Evolutionary conservation across 2,888 invertebrate genomes (phyloP), one percentile per base, ranked within the genome.

Genomic region (Pyrochroa serraticornis): DNA sequence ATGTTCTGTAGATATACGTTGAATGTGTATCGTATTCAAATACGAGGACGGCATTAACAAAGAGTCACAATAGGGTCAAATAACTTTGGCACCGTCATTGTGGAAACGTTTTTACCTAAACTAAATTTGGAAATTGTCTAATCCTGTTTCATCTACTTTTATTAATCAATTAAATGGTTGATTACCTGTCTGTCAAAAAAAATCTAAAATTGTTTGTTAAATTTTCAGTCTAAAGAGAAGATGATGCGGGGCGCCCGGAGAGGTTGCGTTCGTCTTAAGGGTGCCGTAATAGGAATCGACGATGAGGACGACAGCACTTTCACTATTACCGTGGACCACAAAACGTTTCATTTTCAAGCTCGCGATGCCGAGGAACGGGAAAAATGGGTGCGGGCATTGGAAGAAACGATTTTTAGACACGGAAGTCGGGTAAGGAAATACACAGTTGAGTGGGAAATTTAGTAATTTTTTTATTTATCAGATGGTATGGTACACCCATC

Each of bases 221-320:
- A 54, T 60, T 87, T 87, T 12, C 84, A 97, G 97, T 96, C 96
- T 7, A 96, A 96, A 80, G 97, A 98, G 77, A 97, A 98, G 80
- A 98, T 99, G 97, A 93, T 95, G 80, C 88, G 96, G 62, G 97
- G 98, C 8, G 95, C 97, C 33, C 85, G 97, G 58, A 86, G 98
- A 63, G 98, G 99, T 48, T 98, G 98, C 82, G 97, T 99, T 32
- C 85, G 97, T n/a, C 84, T 99, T 38, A 91, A 95, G 80, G 97
- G 96, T 44, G 98, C 99, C 1, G 91, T 98, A 38, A 94, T 99
- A 74, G 99, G 99, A 43, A 99, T 99, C 70, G 98, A 99, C 77
- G 97, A 97, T 77, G 97, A 97, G 79, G 97, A 98, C 79, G 98
- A 99, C 80, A 95, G 97, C 75, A 97, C 97, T 3, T 99, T 99